Percentiles rank a stretch among this genome's conserved stretches.
Conservation (phyloP, 2,888 invertebrate genomes). For the Eledone cirrhosa region DNA sequence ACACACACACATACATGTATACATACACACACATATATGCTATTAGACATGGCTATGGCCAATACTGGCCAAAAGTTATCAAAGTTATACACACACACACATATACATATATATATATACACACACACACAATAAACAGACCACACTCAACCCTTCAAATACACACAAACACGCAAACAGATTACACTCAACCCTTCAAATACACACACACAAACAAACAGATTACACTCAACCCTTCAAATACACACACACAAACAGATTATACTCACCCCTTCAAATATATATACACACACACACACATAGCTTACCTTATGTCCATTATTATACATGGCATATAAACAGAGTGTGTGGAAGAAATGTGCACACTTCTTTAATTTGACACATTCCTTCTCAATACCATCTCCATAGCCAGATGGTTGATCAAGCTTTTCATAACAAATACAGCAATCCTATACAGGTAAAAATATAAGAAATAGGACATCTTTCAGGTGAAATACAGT, state of each 20-base stretch:
- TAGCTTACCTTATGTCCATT: slow-evolving; percentile 55
- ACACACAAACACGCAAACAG: neutral
- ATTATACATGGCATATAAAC: slow-evolving; percentile 80
- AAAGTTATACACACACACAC: too few relatives aligned
- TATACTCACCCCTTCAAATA: neutral
- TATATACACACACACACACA: neutral
- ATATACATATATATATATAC: too few relatives aligned
- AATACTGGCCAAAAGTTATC: neutral
- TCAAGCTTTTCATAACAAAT: slow-evolving; percentile 64
- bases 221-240: too few relatives aligned
- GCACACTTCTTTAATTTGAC: slow-evolving; percentile 77
- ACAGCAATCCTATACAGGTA: slow-evolving; percentile 61
- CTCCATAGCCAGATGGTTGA: slow-evolving; percentile 59
- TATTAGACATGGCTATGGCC: neutral
- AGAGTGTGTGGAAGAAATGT: slow-evolving; percentile 83
- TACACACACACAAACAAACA: neutral
- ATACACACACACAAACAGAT: neutral
- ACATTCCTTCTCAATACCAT: slow-evolving; percentile 59
- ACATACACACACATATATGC: neutral
- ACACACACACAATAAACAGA: too few relatives aligned
- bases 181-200: neutral
- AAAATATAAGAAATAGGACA: slow-evolving; percentile 18
- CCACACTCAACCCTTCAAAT: neutral
- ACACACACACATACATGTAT: neutral
- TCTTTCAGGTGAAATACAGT: too few relatives aligned